Base-by-base conservation (phyloP, 2,888 invertebrate species). In the Drosophila prostipennis region DNA sequence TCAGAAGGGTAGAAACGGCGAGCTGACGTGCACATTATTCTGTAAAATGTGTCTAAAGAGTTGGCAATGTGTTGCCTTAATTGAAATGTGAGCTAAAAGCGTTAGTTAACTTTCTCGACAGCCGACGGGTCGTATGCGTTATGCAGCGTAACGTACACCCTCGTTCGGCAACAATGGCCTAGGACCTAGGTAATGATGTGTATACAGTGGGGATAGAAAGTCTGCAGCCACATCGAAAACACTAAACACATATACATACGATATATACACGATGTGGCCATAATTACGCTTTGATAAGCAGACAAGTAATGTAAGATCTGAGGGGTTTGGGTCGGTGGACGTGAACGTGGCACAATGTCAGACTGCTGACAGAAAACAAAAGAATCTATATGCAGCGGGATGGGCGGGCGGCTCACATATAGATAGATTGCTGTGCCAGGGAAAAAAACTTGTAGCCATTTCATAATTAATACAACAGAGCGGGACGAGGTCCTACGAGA, bases 211-310 rank as follows among this genome's bases (percentile, higher is more conserved):
- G 55, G 55, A 54, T 61, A 60, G 34, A 69, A 74, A 72, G 74
- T 61, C 71, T 60, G 72, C 46, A n/a, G 68, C 48, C 75, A 48
- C 48, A 48, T 32, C 48, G 32, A 48, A 32, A 6, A 13, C 32
- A 19, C 19, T 19, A 19, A 19, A 19, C 19, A 19, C 19, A 19
- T 19, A 19, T 19, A 19, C 19, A 19, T 19, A 19, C 2, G n/a
- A 19, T 2, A 48, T 5, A 32, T 10, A 7, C 11, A 74, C 72
- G 60, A 74, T 74, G 74, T 69, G 71, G 69, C 77, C 81, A 81
- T 84, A 83, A 83, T 83, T 84, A 84, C 79, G 81, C 87, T 87
- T 87, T 87, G 82, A 83, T 83, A 83, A 84, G 84, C 87, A 83
- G 79, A 68, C 81, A 78, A 78, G 84, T 86, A 83, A 80, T 78